Base-by-base conservation (phyloP, 1,140 invertebrate genomes). In the Coptotermes formosanus region DNA sequence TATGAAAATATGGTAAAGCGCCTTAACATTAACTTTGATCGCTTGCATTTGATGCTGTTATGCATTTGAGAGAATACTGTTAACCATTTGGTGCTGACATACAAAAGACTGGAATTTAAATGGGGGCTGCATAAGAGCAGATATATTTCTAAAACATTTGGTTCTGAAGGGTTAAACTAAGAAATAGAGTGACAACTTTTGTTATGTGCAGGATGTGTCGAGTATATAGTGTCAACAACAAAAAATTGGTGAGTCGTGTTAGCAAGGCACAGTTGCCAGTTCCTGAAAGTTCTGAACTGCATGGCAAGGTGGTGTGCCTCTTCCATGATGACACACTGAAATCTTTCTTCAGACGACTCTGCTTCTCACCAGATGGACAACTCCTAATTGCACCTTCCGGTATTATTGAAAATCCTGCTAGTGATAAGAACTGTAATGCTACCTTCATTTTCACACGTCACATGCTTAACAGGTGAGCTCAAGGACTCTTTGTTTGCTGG, bases 241-340 rank as follows among this genome's bases (percentile, higher is more conserved):
- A 95, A 89, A 95, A 95, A 88, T 94, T 96, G 16, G 89, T 94
- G n/a, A 93, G 95, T 64, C 92, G 95, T 69, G 94, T 96, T 30
- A 92, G 92, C 88, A 97, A 96, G 90, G 93, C 95, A 14, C 92
- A 91, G 43, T 91, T 91, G 45, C 89, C 90, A 30, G 85, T 82
- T 32, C 55, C 45, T 48, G 64, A 55, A n/a, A 83, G 21, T 30
- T 83, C 83, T 16, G 84, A 92, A 3, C 88, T 95, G n/a, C 92
- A 94, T 86, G 92, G 92, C 0, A 94, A 94, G 88, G 91, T 91
- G 84, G 91, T 95, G 8, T 92, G 95, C 83, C 92, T 99, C 55
- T 99, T 97, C 90, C 95, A 98, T 89, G 98, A 99, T 90, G 98
- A 99, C 89, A 98, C 97, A 1, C 94, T 99, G 82, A 96, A 97